Conservation (phyloP, 2,888 invertebrate species). For the Ophonus ardosiacus region DNA sequence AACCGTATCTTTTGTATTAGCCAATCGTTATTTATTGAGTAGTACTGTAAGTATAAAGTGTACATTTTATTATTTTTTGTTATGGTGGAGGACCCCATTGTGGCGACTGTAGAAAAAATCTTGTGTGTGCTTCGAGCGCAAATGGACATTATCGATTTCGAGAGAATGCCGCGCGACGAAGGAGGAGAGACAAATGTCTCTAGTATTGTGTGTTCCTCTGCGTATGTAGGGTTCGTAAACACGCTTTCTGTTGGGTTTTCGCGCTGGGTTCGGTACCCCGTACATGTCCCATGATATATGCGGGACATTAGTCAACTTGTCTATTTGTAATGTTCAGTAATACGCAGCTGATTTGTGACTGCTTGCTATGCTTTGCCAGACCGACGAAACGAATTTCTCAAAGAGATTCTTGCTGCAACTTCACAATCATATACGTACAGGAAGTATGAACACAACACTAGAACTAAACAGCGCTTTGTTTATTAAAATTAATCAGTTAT, state of each 20-base stretch:
- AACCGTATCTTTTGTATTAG: no score
- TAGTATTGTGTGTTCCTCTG: not conserved
- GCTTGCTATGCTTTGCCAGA: conserved; percentile 9
- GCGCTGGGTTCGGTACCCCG: not conserved
- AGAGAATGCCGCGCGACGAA: no score
- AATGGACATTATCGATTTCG: no score
- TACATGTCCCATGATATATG: conserved; percentile 54
- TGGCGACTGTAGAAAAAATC: no score
- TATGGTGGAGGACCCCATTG: no score
- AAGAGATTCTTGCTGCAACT: not conserved
- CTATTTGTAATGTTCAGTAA: conserved; percentile 57
- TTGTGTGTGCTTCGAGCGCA: no score
- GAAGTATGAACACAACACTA: not conserved
- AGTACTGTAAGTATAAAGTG: no score
- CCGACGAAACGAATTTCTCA: conserved; percentile 26
- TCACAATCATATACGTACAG: not conserved
- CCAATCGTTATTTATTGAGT: no score
- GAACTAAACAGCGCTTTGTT: not conserved
- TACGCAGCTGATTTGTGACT: conserved; percentile 48
- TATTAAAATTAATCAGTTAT: not conserved
- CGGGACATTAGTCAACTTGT: conserved; percentile 50
- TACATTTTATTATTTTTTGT: no score
- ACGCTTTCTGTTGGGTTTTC: not conserved
- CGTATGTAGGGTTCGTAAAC: not conserved
- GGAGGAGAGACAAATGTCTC: no score